Evolutionary conservation across 2,888 invertebrate species (phyloP).

Genomic region (Drosophila pegasa): DNA sequence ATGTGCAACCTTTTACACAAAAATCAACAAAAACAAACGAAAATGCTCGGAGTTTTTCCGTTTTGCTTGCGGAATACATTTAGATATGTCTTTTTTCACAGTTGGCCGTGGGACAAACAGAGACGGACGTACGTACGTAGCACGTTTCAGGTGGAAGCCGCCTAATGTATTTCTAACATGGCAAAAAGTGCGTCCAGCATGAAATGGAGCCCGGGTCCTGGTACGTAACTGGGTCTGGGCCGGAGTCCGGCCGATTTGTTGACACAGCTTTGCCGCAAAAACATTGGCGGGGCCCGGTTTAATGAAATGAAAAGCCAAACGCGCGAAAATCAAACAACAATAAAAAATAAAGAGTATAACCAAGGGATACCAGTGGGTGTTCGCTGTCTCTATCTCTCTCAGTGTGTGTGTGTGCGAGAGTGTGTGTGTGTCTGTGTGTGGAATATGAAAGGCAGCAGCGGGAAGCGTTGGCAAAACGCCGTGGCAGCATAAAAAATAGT

Average conservation of each 20-base stretch:
- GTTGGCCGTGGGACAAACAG: slow-evolving; percentile 24
- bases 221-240: not conserved
- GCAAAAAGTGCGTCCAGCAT: slow-evolving; percentile 47
- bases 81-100: slow-evolving; percentile 21
- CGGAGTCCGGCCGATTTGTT: slow-evolving; percentile 56
- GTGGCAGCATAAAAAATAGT: slow-evolving; percentile 65
- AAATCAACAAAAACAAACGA: slow-evolving; percentile 30
- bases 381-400: too few species aligned
- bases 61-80: slow-evolving; percentile 33
- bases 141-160: not conserved
- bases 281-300: slow-evolving; percentile 70
- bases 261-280: slow-evolving; percentile 63
- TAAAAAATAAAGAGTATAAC: slow-evolving; percentile 59
- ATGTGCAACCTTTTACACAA: slow-evolving; percentile 17
- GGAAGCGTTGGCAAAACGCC: slow-evolving; percentile 48
- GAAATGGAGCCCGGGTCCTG: not conserved
- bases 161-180: slow-evolving; percentile 49
- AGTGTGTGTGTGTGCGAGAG: not conserved
- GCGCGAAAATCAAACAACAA: slow-evolving; percentile 78
- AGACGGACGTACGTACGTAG: slow-evolving; percentile 2
- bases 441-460: slow-evolving; percentile 24
- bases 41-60: slow-evolving; percentile 1
- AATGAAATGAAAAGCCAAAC: slow-evolving; percentile 75
- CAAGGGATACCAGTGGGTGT: slow-evolving; percentile 16
- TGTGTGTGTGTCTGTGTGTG: too few species aligned